Conservation (phyloP, 2,888 invertebrate genomes). For the Stenchaetothrips biformis region DNA sequence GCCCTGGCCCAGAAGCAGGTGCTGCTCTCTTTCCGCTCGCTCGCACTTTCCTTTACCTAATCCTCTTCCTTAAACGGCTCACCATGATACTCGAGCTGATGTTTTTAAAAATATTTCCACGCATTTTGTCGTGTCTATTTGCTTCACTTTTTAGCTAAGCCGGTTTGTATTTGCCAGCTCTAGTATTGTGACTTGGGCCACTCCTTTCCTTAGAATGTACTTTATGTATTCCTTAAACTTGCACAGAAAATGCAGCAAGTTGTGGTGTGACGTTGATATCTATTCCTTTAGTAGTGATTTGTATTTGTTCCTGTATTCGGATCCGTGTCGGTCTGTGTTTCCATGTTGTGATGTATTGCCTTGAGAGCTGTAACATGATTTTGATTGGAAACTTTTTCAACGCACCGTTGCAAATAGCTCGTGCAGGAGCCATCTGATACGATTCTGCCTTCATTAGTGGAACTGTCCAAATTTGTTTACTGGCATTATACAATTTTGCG, state of each 20-base stretch:
- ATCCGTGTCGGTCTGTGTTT: constrained; percentile 18
- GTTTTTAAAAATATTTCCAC: background rate
- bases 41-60: background rate
- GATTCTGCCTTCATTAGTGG: background rate
- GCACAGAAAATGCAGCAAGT: constrained; percentile 23
- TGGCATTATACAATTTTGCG: background rate
- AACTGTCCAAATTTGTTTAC: background rate
- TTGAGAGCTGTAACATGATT: constrained; percentile 19
- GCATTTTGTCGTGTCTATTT: background rate
- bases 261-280: constrained; percentile 11
- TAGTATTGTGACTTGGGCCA: background rate
- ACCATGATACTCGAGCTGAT: background rate
- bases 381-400: background rate
- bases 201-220: constrained; percentile 11
- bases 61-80: background rate
- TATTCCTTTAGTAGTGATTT: constrained; percentile 11
- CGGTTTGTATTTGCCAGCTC: background rate
- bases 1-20: constrained; percentile 96
- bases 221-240: background rate
- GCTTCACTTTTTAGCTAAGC: background rate
- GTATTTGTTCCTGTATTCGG: constrained; percentile 21
- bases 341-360: constrained; percentile 17
- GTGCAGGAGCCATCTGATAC: constrained; percentile 8
- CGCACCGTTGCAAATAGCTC: constrained; percentile 13
- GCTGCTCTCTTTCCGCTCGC: constrained; percentile 38